Evolutionary conservation across 2,113 vertebrate species (phyloP).

Genomic region (Polypterus senegalus): DNA sequence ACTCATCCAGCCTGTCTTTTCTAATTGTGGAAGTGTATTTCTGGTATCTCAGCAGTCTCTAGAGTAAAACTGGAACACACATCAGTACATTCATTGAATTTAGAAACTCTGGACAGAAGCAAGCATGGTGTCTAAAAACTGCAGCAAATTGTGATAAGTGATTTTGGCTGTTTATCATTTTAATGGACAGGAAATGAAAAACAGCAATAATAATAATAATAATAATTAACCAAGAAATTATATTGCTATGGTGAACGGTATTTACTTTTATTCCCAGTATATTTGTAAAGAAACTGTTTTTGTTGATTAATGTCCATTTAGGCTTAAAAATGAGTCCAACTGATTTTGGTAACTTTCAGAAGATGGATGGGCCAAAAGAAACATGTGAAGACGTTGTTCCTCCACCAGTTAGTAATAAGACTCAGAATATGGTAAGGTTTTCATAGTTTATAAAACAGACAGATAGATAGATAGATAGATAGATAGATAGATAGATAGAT

Average conservation of each 20-base stretch:
- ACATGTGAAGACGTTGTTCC: slow-evolving; percentile 35
- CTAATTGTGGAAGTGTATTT: no score
- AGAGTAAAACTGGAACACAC: no score
- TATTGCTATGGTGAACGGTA: no score
- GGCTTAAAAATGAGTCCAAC: slow-evolving; percentile 31
- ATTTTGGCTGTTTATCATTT: neutral
- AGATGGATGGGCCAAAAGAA: slow-evolving; percentile 50
- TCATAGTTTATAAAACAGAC: slow-evolving; percentile 25
- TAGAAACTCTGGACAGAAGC: no score
- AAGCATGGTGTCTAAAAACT: no score
- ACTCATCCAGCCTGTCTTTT: no score
- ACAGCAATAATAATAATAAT: neutral
- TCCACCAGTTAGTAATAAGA: slow-evolving; percentile 20
- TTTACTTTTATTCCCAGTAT: neutral
- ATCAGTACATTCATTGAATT: no score
- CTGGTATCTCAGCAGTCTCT: no score
- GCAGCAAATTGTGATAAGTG: neutral
- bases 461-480: neutral
- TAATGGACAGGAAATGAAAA: neutral
- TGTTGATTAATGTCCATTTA: slow-evolving; percentile 14
- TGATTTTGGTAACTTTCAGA: slow-evolving; percentile 55
- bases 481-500: neutral
- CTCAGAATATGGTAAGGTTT: neutral
- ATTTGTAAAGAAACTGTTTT: neutral
- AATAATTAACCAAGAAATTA: neutral